Evolutionary conservation across 1,140 invertebrate species (phyloP), one percentile per base, ranked within the genome.

Genomic region (Drosophila lacteicornis): DNA sequence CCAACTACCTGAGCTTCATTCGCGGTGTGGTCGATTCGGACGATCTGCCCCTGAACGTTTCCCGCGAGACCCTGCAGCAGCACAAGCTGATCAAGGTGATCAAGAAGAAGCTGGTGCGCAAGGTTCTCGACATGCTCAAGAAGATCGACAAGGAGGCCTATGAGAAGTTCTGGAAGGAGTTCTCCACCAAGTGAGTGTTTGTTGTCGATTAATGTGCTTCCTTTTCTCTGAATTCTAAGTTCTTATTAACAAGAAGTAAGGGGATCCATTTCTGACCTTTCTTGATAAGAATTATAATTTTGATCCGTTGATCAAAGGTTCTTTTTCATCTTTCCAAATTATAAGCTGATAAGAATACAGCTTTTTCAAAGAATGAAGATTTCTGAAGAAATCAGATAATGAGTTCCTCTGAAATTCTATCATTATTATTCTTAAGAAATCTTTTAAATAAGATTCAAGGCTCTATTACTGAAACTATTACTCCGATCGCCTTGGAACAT

Each of bases 21-120:
- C 95, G 96, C 78, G 99, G 99, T 86, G 97, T 99, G 70, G 99
- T 99, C 30, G 99, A 99, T 93, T 99, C 98, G n/a, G 99, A 99
- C 93, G 99, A 99, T 94, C 94, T 99, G 62, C 99, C 99, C 5
- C 94, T 99, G 57, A 99, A 99, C 93, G 99, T 99, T 15, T 99
- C 98, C 1, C 96, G 99, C 80, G 99, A 99, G 94, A 99, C 97
- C 40, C 94, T 99, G 0, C 99, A 99, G 93, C 99, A 99, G 93
- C 98, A 99, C 94, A 99, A 99, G 93, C 95, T 99, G 0, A 97
- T 99, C 68, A 99, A 99, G 94, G 97, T 96, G 45, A 99, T 99
- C 88, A 99, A 99, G 94, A 99, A 99, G 94, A 99, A 99, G 92
- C 94, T 99, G 30, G 96, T 99, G 3, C 95, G 99, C 46, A 99